phyloP scores from a whole-genome alignment of 2,888 invertebrate genomes.

The Netelia melanura region DNA sequence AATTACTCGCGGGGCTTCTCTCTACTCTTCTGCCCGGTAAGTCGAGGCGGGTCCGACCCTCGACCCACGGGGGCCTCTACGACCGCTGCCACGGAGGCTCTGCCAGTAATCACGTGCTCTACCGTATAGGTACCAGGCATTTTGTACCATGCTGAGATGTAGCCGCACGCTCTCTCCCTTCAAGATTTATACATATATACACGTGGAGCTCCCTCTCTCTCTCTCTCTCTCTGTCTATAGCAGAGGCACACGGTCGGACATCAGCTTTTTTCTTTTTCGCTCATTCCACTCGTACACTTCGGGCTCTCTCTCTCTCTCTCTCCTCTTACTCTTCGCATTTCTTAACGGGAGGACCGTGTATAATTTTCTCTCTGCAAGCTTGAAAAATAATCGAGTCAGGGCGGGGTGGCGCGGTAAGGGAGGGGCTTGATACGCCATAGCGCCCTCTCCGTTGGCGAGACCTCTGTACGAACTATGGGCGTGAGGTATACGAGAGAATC shows the following conservation, averaged over 20 bases:
- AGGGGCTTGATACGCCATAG: constrained; percentile 75
- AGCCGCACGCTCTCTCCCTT: constrained; percentile 58
- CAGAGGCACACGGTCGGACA: constrained; percentile 57
- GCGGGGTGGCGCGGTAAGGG: constrained; percentile 19
- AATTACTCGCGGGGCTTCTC: constrained; percentile 79
- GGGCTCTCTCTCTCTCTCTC: constrained; percentile 23
- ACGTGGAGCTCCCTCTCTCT: not conserved
- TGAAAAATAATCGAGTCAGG: constrained; percentile 76
- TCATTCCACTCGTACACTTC: constrained; percentile 31
- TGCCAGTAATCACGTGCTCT: constrained; percentile 83
- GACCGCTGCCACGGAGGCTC: constrained; percentile 79
- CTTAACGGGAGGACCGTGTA: constrained; percentile 73
- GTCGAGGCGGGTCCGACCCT: constrained; percentile 83
- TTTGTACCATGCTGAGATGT: constrained; percentile 67
- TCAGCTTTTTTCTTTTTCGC: constrained; percentile 23
- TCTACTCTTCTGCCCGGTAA: constrained; percentile 77
- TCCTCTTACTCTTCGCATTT: constrained; percentile 43
- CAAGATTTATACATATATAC: too few species aligned
- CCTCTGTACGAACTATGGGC: constrained; percentile 17
- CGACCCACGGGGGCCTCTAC: constrained; percentile 77
- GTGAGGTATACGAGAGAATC: constrained; percentile 33
- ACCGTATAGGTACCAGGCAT: constrained; percentile 76
- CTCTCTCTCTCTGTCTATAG: constrained; percentile 11
- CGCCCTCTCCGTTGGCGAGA: constrained; percentile 28
- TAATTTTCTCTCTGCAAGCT: constrained; percentile 80